Conservation (phyloP, 2,888 invertebrate genomes). For the Scaptodrosophila latifasciaeformis region DNA sequence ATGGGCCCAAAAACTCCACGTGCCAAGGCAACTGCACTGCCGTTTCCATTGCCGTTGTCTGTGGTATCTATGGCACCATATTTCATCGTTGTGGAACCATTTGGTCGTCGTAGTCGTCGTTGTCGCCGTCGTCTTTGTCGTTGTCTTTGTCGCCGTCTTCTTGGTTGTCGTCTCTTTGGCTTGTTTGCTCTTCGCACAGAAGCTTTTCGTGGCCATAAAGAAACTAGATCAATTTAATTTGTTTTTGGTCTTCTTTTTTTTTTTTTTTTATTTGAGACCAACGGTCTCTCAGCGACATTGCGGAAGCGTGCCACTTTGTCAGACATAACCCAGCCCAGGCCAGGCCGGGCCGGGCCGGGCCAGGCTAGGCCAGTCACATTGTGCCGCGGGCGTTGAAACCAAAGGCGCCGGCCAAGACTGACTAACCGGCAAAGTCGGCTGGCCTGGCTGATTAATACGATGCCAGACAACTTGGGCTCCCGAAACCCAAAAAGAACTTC, state of each 20-base stretch:
- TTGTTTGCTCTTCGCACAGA: constrained; percentile 54
- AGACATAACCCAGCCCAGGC: constrained; percentile 25
- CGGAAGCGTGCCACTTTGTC: constrained; percentile 66
- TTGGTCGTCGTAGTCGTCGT: constrained; percentile 7
- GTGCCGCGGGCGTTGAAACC: constrained; percentile 60
- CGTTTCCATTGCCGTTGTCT: constrained; percentile 16
- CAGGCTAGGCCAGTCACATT: constrained; percentile 32
- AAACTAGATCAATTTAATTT: constrained; percentile 67
- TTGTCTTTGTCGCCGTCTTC: constrained; percentile 15
- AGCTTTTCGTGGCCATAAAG: constrained; percentile 63
- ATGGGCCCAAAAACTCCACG: constrained; percentile 14
- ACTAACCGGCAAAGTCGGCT: constrained; percentile 1
- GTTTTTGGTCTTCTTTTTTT: constrained; percentile 46
- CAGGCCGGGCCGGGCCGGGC: too few relatives aligned
- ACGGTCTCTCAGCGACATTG: constrained; percentile 52
- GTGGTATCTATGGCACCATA: constrained; percentile 57
- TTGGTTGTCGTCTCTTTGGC: not conserved
- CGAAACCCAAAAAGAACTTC: not conserved
- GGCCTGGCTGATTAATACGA: constrained; percentile 59
- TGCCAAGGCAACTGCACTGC: constrained; percentile 11
- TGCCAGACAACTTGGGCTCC: constrained; percentile 12
- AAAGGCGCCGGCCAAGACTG: constrained; percentile 53
- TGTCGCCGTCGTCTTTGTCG: constrained; percentile 26
- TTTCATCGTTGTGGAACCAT: constrained; percentile 49
- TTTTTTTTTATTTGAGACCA: constrained; percentile 8